phyloP scores from a whole-genome alignment of 2,113 vertebrate species.

The Ciconia boyciana region DNA sequence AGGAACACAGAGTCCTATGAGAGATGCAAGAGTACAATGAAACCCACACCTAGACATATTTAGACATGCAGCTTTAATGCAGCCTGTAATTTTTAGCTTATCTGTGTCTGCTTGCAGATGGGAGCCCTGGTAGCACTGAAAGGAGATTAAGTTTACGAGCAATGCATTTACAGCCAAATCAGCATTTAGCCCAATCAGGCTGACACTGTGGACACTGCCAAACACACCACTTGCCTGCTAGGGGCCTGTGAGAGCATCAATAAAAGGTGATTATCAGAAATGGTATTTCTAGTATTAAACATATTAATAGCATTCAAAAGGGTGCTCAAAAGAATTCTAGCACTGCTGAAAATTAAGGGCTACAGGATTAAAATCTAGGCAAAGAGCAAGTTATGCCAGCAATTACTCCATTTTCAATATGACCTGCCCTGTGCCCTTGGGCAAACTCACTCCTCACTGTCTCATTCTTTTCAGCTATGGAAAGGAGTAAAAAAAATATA shows the following conservation, averaged over 20 bases:
- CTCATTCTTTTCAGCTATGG: neutral
- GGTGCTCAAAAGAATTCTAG: neutral
- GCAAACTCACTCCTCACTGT: neutral
- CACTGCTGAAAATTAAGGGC: neutral
- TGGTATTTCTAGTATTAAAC: accelerated
- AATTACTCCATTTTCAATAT: neutral
- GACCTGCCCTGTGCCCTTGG: neutral
- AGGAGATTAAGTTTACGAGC: neutral
- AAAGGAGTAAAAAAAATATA: neutral
- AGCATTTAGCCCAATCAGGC: neutral
- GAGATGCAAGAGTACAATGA: conserved; percentile 19
- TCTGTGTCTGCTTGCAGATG: neutral
- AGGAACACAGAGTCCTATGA: conserved; percentile 38
- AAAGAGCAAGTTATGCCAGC: neutral
- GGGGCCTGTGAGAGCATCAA: neutral
- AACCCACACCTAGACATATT: conserved; percentile 35
- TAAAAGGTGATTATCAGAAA: accelerated
- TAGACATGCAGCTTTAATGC: neutral
- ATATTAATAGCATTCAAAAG: neutral
- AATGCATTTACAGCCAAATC: neutral
- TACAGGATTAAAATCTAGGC: neutral
- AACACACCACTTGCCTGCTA: neutral
- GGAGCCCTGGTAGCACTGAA: neutral
- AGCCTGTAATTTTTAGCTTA: conserved; percentile 43
- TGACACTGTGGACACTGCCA: neutral